Percentiles rank a stretch among this genome's conserved stretches.
Conservation (phyloP, 37 sponge, comb jelly and placozoan species). For the Geodia barretti region DNA sequence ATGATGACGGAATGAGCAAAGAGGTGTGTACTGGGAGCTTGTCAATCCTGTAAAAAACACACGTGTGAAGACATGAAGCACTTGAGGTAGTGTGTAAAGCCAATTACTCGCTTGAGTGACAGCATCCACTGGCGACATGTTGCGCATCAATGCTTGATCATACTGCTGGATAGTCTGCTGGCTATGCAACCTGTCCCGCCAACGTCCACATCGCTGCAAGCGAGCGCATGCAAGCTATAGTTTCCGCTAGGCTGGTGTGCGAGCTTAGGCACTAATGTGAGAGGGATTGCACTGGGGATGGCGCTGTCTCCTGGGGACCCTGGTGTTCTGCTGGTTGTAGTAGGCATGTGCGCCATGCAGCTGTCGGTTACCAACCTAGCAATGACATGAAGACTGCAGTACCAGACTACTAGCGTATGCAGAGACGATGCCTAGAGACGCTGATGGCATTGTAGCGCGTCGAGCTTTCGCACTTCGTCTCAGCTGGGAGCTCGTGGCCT, state of each 20-base stretch:
- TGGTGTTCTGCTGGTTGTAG: slow-evolving; percentile 69
- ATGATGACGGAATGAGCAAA: slow-evolving; percentile 21
- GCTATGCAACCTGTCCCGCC: slow-evolving; percentile 40
- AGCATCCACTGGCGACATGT: not conserved
- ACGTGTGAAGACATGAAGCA: no score
- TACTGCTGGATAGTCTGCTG: slow-evolving; percentile 44
- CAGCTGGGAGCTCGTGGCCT: slow-evolving; percentile 24
- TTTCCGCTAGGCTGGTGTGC: not conserved
- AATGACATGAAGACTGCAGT: not conserved
- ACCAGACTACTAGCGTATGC: not conserved
- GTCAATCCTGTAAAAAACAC: no score
- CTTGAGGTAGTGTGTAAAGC: no score
- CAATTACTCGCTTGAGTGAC: no score
- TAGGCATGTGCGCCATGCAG: slow-evolving; percentile 23
- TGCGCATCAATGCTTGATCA: not conserved
- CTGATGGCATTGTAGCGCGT: slow-evolving; percentile 52
- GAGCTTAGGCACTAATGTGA: slow-evolving; percentile 46
- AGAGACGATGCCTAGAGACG: slow-evolving; percentile 17
- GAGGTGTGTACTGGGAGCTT: slow-evolving; percentile 16
- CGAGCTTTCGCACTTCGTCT: slow-evolving; percentile 51
- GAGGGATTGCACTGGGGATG: slow-evolving; percentile 18
- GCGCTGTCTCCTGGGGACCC: slow-evolving; percentile 65
- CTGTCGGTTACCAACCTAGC: slow-evolving; percentile 54
- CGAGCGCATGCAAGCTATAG: not conserved
- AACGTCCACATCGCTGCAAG: slow-evolving; percentile 51